phyloP scores from a whole-genome alignment of 2,888 invertebrate species.

The Trachelus stipa region DNA sequence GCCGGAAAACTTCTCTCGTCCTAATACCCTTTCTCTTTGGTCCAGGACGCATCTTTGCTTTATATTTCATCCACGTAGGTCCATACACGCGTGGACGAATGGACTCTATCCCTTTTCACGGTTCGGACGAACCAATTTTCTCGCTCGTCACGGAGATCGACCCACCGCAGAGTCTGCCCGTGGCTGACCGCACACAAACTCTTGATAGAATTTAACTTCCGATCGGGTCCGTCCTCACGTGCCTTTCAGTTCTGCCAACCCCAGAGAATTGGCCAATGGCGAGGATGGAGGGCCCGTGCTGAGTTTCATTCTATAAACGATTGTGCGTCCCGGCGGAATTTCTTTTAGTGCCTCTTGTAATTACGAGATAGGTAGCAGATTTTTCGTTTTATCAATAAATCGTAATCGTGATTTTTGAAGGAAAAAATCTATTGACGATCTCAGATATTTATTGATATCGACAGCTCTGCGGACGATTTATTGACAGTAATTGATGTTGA shows the following conservation, averaged over 20 bases:
- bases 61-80: not conserved
- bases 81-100: not conserved
- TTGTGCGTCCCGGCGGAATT: too few relatives aligned
- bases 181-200: slow-evolving; percentile 5
- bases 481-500: too few relatives aligned
- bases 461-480: too few relatives aligned
- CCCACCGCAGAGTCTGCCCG: not conserved
- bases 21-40: too few relatives aligned
- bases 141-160: slow-evolving; percentile 4
- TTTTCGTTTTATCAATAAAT: too few relatives aligned
- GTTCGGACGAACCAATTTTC: slow-evolving; percentile 4
- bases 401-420: too few relatives aligned
- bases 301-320: too few relatives aligned
- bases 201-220: slow-evolving; percentile 7
- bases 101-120: slow-evolving; percentile 2
- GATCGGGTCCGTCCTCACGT: not conserved
- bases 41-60: not conserved
- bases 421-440: not conserved
- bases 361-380: too few relatives aligned
- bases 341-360: too few relatives aligned
- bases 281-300: too few relatives aligned
- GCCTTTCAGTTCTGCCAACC: slow-evolving; percentile 1
- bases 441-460: not conserved
- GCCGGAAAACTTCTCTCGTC: too few relatives aligned
- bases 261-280: too few relatives aligned